Percentiles rank a stretch among this genome's conserved stretches.
Evolutionary conservation across 2,888 invertebrate species (phyloP).

Genomic region (Watsonalla binaria): DNA sequence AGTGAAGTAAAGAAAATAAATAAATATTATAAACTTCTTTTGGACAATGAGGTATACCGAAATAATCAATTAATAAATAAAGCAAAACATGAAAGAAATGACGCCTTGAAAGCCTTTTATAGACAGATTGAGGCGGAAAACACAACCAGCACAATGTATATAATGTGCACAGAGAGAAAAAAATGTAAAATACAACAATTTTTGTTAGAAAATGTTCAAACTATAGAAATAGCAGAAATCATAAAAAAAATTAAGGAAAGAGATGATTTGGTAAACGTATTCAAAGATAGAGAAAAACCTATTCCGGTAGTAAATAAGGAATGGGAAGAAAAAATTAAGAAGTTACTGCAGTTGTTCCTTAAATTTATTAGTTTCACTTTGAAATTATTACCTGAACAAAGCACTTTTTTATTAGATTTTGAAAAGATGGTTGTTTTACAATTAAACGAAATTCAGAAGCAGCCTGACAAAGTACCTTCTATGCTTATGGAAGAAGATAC

Average conservation of each 20-base stretch:
- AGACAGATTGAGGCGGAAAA: constrained; percentile 54
- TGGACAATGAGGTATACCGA: constrained; percentile 47
- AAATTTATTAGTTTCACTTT: constrained; percentile 65
- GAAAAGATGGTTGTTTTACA: constrained; percentile 66
- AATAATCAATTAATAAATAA: constrained; percentile 42
- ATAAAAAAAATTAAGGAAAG: constrained; percentile 46
- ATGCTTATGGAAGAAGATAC: constrained; percentile 45
- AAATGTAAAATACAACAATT: constrained; percentile 63
- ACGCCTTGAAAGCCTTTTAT: constrained; percentile 53
- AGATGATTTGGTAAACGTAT: constrained; percentile 36
- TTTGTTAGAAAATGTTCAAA: constrained; percentile 49
- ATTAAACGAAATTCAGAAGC: constrained; percentile 59
- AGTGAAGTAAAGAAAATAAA: constrained; percentile 50
- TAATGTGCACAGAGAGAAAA: constrained; percentile 64
- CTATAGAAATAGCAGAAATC: constrained; percentile 43
- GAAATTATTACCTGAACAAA: constrained; percentile 64
- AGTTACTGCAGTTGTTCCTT: constrained; percentile 57
- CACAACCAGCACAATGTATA: constrained; percentile 60
- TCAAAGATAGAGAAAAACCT: constrained; percentile 34
- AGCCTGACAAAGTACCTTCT: constrained; percentile 29
- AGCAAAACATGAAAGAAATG: constrained; percentile 50
- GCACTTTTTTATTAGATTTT: constrained; percentile 60
- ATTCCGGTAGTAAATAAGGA: constrained; percentile 49
- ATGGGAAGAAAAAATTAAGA: constrained; percentile 62
- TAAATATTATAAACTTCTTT: constrained; percentile 54